Evolutionary conservation across 2,113 vertebrate genomes (phyloP).

Genomic region (Charina bottae): DNA sequence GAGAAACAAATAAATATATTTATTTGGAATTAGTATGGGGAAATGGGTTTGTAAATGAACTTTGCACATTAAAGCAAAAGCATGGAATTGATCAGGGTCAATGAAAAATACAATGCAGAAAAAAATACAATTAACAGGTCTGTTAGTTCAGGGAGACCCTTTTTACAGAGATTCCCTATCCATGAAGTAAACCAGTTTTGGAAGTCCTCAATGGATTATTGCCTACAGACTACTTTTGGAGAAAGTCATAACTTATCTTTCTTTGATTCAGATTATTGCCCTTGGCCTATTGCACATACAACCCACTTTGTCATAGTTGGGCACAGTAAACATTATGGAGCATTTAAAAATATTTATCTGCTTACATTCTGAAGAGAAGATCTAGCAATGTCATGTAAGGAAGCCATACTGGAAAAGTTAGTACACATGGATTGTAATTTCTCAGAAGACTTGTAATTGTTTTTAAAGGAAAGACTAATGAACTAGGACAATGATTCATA

Average conservation of each 20-base stretch:
- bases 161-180: background rate
- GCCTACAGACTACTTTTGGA: background rate
- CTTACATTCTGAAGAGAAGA: background rate
- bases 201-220: background rate
- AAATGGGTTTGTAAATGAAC: background rate
- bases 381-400: background rate
- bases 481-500: background rate
- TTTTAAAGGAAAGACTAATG: background rate
- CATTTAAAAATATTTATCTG: background rate
- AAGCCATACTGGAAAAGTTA: rapidly evolving
- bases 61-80: background rate
- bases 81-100: background rate
- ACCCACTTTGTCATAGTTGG: background rate
- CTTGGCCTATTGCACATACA: background rate
- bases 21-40: background rate
- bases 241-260: background rate
- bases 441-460: background rate
- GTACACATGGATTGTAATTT: background rate
- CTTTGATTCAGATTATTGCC: too few relatives aligned
- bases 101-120: background rate
- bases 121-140: background rate
- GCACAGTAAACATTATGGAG: too few relatives aligned
- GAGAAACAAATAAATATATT: background rate
- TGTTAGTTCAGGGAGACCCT: background rate
- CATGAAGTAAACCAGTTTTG: background rate